Conservation (phyloP, 2,797 vertebrate genomes). For the Pelobates cultripes region DNA sequence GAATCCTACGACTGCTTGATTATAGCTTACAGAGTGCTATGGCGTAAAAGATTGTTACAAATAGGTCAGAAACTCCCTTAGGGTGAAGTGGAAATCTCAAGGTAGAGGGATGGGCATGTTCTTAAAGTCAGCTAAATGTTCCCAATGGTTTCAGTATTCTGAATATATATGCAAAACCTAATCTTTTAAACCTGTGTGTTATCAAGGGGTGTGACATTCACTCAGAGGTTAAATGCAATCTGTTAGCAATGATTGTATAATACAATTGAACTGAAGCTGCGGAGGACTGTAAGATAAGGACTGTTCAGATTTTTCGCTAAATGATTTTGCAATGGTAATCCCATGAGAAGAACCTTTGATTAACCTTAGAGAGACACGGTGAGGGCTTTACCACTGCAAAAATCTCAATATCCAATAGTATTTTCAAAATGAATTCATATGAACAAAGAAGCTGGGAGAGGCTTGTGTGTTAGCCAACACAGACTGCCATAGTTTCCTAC, state of each 20-base stretch:
- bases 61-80: slow-evolving; percentile 47
- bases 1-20: slow-evolving; percentile 32
- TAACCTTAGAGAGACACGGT: too few relatives aligned
- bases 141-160: slow-evolving; percentile 21
- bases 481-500: too few relatives aligned
- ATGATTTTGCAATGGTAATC: neutral
- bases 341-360: too few relatives aligned
- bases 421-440: too few relatives aligned
- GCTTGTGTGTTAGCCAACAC: too few relatives aligned
- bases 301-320: neutral
- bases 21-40: slow-evolving; percentile 37
- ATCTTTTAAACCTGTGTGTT: slow-evolving; percentile 32
- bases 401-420: too few relatives aligned
- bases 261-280: slow-evolving; percentile 14
- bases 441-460: too few relatives aligned
- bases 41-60: slow-evolving; percentile 45
- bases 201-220: slow-evolving; percentile 18
- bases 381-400: too few relatives aligned
- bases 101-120: slow-evolving; percentile 39
- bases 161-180: slow-evolving; percentile 26
- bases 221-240: slow-evolving; percentile 40
- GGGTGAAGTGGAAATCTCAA: slow-evolving; percentile 43
- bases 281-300: neutral
- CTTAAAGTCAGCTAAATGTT: slow-evolving; percentile 28
- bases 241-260: slow-evolving; percentile 19